Base-by-base conservation (phyloP, 2,113 vertebrate genomes). In the Tupaia chinensis region DNA sequence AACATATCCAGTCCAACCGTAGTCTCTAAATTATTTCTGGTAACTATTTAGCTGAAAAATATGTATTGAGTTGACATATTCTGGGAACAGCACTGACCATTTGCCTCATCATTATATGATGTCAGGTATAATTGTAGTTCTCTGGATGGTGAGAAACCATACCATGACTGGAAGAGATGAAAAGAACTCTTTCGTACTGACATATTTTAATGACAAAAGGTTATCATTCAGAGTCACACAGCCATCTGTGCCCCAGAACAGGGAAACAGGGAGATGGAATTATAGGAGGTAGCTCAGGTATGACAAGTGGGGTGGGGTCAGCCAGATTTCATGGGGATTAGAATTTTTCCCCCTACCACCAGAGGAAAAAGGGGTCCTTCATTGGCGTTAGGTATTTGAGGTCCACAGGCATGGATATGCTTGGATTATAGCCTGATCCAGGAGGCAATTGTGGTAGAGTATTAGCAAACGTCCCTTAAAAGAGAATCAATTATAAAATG, bases 201-300 rank as follows among this genome's bases (percentile, higher is more conserved):
- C 2, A 73, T 34, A n/a, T 79, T 3, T 20, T 87, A 68, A 66
- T 6, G 15, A 86, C 58, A 25, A 22, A 34, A 86, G 23, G 34
- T 9, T 34, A 56, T 0, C 11, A 44, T 10, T 3, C 0, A 44
- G 3, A 27, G 6, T 0, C 19, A 25, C 25, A 44, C 0, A 83
- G 1, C 15, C 14, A 25, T 17, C 27, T 58, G 5, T 7, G 58
- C 3, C 1, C 53, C 7, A 29, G 11, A 8, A 73, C 22, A 92
- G 10, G 2, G 3, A n/a, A 84, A 56, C 3, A 65, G 9, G 13
- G 53, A 25, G 1, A 7, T 65, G 25, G 5, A 17, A 79, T 16
- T 90, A 5, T 9, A 32, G 27, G 7, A 29, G 3, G 6, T 69
- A 5, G 60, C 25, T 83, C 25, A 34, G 74, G 2, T 16, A 85